Evolutionary conservation across 2,888 invertebrate species (phyloP), one percentile per base, ranked within the genome.

Genomic region (Ormyrus pomaceus): DNA sequence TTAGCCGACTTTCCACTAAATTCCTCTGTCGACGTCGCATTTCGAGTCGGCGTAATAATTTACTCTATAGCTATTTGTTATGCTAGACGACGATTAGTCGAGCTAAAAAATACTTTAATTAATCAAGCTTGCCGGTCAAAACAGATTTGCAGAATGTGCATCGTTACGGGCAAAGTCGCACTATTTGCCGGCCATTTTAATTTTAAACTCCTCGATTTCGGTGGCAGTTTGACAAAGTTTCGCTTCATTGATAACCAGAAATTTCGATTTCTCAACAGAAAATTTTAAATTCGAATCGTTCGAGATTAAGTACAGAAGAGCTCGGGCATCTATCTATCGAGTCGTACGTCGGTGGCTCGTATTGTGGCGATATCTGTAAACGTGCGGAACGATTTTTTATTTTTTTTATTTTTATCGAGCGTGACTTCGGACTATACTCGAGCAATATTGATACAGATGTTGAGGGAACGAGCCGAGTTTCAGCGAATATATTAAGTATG

Each of bases 351-450:
- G 34, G 34, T 34, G 34, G 34, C 34, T 34, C 11, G 19, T 11
- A 72, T 62, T 45, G 4, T 11, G 55, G 34, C 34, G 61, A 53
- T 64, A 61, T 64, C 73, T 50, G 13, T 55, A 56, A 53, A 62
- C 10, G 65, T 46, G 34, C n/a, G 5, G 6, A 51, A 62, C 11
- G 46, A 61, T 5, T 62, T 46, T 55, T 34, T 34, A 1, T 34
- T 34, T 55, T 45, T 11, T 9, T 45, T 65, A 65, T n/a, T 73
- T 64, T 74, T 56, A 74, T 74, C 74, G 74, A 58, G 55, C 65
- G 50, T 65, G 74, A 73, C 72, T 65, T 45, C n/a, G 73, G 6
- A 58, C 13, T 72, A 45, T 34, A 34, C 13, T 61, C 8, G 45
- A 50, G 50, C 13, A 50, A 50, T 65, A 50, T 65, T 58, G 74